These are phyloP conservation scores for Empis stercorea DNA, from an alignment of 2,888 invertebrate genomes.

Conservation along the genomic window DNA sequence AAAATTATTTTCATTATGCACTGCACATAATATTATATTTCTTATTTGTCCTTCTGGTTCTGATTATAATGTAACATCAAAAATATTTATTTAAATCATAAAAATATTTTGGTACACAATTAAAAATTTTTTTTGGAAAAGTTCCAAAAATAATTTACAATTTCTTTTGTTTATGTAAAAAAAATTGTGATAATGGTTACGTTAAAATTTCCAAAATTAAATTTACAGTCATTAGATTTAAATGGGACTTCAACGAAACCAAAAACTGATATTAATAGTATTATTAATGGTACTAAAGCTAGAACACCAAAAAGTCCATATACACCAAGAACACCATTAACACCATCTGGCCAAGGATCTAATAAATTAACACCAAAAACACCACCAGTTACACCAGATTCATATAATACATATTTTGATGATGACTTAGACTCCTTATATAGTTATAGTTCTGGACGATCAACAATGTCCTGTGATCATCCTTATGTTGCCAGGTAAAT, in stretches of 20 bases:
- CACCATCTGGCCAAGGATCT: conserved; percentile 4
- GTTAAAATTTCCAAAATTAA: too few species aligned
- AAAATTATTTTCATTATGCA: too few species aligned
- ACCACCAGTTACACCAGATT: conserved; percentile 49
- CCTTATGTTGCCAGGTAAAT: conserved; percentile 57
- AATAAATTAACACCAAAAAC: conserved; percentile 39
- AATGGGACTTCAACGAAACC: conserved; percentile 24
- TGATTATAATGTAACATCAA: too few species aligned
- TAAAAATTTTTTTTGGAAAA: too few species aligned
- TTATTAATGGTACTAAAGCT: conserved; percentile 9
- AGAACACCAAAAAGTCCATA: conserved; percentile 30
- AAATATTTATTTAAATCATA: too few species aligned
- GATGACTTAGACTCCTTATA: conserved; percentile 65
- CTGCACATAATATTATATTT: too few species aligned
- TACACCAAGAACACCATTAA: conserved; percentile 38
- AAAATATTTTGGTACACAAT: too few species aligned
- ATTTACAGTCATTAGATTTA: conserved; percentile 31
- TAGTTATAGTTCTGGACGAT: conserved; percentile 66
- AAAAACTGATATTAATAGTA: conserved; percentile 4
- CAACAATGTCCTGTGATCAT: conserved; percentile 55
- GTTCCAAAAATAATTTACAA: too few species aligned
- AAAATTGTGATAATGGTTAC: too few species aligned
- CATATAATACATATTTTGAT: conserved; percentile 41
- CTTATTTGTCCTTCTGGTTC: too few species aligned
- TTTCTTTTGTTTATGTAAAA: too few species aligned